Percentiles rank a stretch among this genome's conserved stretches.
phyloP scores from a whole-genome alignment of 2,113 vertebrate species.

The Melanerpes formicivorus region DNA sequence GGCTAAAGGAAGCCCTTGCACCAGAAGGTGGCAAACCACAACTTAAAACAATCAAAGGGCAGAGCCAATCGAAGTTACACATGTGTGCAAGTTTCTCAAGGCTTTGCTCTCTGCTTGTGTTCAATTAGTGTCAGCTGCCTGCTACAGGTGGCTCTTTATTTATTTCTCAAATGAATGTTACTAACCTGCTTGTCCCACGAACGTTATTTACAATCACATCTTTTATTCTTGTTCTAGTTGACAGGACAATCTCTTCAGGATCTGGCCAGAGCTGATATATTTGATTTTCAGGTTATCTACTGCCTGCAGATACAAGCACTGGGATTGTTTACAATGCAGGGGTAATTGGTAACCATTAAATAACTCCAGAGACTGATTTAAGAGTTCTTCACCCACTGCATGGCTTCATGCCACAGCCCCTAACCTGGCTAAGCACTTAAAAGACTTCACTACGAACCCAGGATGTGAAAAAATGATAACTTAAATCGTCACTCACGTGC shows the following conservation, averaged over 20 bases:
- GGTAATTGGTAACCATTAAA: constrained; percentile 70
- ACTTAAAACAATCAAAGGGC: neutral
- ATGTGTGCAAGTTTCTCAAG: neutral
- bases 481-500: neutral
- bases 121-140: neutral
- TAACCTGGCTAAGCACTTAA: neutral
- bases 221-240: constrained; percentile 71
- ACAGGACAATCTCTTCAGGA: constrained; percentile 75
- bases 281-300: constrained; percentile 77
- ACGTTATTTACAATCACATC: constrained; percentile 66
- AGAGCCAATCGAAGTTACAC: neutral
- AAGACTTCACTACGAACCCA: neutral
- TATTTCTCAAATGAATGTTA: constrained; percentile 39
- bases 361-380: constrained; percentile 72
- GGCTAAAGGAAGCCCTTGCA: neutral
- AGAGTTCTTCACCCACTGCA: constrained; percentile 55
- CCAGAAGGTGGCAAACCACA: neutral
- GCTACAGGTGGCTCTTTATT: constrained; percentile 14
- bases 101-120: neutral
- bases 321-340: constrained; percentile 72
- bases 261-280: constrained; percentile 71
- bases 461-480: constrained; percentile 4
- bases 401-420: constrained; percentile 4
- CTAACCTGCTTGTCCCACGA: constrained; percentile 37
- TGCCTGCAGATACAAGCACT: constrained; percentile 73